These are phyloP conservation scores for Bombus cullumanus DNA, from an alignment of 1,140 invertebrate genomes.

Conservation along the genomic window DNA sequence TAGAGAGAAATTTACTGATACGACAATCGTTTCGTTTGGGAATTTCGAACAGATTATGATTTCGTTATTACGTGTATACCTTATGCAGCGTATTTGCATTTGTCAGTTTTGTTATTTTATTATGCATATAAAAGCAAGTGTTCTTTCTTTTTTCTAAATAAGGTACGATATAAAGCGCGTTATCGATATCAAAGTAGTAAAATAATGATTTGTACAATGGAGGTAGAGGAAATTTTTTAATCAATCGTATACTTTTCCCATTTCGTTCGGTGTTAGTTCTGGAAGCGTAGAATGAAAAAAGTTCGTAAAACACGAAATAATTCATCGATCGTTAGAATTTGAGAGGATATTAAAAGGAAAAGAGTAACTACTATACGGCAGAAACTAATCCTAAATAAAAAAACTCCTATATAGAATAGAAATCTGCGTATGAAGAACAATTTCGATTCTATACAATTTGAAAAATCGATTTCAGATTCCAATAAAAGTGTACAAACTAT, in stretches of 20 bases:
- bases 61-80: neutral
- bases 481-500: neutral
- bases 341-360: neutral
- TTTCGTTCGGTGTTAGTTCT: neutral
- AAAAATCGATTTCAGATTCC: neutral
- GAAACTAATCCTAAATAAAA: no score
- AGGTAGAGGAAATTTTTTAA: no score
- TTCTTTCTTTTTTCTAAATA: neutral
- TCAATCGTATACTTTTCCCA: no score
- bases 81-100: neutral
- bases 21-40: no score
- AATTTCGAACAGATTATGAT: no score
- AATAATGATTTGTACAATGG: neutral
- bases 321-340: neutral
- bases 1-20: neutral
- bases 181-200: neutral
- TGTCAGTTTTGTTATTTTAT: neutral
- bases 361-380: neutral
- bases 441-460: neutral
- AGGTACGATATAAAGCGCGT: neutral
- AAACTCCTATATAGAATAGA: neutral
- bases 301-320: neutral
- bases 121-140: neutral
- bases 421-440: neutral
- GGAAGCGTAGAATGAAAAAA: neutral